These are phyloP conservation scores for Lepidurus packardi DNA, from an alignment of 1,140 invertebrate genomes.

Conservation along the genomic window DNA sequence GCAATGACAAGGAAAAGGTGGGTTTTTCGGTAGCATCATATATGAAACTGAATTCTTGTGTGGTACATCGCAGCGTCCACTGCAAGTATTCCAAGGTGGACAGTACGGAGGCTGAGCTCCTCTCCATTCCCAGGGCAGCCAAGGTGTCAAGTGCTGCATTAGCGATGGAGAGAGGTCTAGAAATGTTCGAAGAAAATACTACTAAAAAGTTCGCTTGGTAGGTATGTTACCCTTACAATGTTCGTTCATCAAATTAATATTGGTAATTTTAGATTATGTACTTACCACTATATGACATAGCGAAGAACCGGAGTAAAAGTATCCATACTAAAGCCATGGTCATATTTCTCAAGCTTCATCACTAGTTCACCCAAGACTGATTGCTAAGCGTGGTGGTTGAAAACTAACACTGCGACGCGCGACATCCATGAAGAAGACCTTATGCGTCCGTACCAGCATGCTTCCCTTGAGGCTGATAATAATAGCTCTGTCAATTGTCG, in stretches of 20 bases:
- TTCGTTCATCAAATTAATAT: not conserved
- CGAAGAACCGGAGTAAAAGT: not conserved
- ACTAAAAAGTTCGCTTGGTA: too few relatives aligned
- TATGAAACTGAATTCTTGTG: not conserved
- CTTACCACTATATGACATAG: not conserved
- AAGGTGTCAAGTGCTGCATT: not conserved
- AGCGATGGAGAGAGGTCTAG: not conserved
- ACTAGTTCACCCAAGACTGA: not conserved
- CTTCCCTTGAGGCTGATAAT: slow-evolving; percentile 3
- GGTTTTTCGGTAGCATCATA: not conserved
- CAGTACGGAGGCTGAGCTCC: not conserved
- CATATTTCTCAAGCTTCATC: not conserved
- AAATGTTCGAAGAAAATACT: not conserved
- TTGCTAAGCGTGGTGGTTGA: not conserved
- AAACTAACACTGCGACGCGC: not conserved
- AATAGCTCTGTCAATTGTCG: slow-evolving; percentile 3
- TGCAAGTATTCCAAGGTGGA: not conserved
- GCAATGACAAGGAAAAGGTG: not conserved
- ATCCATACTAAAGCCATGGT: not conserved
- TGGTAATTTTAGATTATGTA: not conserved
- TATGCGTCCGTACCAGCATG: slow-evolving; percentile 18
- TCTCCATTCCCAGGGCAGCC: not conserved
- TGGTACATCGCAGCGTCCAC: not conserved
- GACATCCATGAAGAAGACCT: not conserved
- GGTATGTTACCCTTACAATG: too few relatives aligned